Conservation (phyloP, 2,888 invertebrate species). For the Crossocerus cetratus region DNA sequence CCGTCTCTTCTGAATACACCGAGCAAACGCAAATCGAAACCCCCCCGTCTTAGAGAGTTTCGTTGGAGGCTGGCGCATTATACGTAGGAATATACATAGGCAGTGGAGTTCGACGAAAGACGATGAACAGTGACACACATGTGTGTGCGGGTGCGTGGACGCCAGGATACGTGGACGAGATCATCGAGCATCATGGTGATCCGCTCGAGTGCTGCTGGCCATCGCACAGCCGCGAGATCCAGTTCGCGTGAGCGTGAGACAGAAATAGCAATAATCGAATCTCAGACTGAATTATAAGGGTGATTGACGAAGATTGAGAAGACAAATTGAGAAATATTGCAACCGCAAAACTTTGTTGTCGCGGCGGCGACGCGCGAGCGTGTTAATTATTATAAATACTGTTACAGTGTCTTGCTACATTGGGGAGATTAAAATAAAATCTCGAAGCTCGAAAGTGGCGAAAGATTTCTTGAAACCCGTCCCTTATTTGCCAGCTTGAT, state of each 20-base stretch:
- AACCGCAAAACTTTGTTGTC: slow-evolving; percentile 59
- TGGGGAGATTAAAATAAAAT: slow-evolving; percentile 63
- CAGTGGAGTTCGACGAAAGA: slow-evolving; percentile 16
- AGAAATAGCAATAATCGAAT: slow-evolving; percentile 63
- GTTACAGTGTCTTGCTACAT: slow-evolving; percentile 65
- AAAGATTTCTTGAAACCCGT: not conserved
- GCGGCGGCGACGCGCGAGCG: slow-evolving; percentile 62
- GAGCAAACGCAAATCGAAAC: slow-evolving; percentile 16
- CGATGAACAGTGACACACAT: not conserved
- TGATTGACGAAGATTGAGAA: not conserved
- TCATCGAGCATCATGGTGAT: too few species aligned
- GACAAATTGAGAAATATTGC: slow-evolving; percentile 52
- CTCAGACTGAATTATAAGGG: slow-evolving; percentile 60
- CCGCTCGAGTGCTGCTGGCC: too few species aligned
- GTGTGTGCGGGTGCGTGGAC: not conserved
- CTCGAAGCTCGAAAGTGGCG: slow-evolving; percentile 56
- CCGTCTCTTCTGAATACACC: slow-evolving; percentile 52
- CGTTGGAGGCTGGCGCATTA: slow-evolving; percentile 33
- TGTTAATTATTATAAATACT: slow-evolving; percentile 65
- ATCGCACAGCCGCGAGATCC: too few species aligned
- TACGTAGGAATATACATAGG: slow-evolving; percentile 24
- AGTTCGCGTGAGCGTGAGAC: not conserved
- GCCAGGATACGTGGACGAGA: slow-evolving; percentile 2
- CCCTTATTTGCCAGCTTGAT: too few species aligned
- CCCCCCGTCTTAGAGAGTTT: slow-evolving; percentile 47